Base-by-base conservation (phyloP, 2,888 invertebrate genomes). In the Aphrophora alni region DNA sequence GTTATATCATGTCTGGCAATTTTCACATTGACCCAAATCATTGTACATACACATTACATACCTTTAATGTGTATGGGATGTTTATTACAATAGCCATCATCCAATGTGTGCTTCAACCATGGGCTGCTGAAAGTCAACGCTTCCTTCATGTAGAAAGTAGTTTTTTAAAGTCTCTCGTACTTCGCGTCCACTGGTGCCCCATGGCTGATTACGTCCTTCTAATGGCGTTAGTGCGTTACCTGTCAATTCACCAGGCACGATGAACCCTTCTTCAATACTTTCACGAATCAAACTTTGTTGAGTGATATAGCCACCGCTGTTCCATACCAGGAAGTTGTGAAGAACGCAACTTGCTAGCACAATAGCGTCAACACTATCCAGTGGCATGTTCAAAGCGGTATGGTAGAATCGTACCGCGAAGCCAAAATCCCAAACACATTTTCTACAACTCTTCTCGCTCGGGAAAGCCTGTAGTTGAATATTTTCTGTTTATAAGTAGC, bases 381-480 rank as follows among this genome's bases (percentile, higher is more conserved):
- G 26, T 26, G 26, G 4, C 24, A 71, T 21, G 14, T 26, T 21
- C 14, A 71, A 71, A 71, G 71, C 5, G 24, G 24, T 21, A 14
- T 71, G 71, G 25, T 71, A 71, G 26, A 71, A 71, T 71, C 71
- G 71, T n/a, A n/a, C n/a, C n/a, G n/a, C 26, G 71, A 71, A 25
- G 71, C 71, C 71, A 71, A 12, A 25, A 71, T 71, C 25, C 71
- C 71, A 26, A 71, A 71, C 71, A 3, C 71, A 24, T 71, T 71
- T 26, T 71, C 71, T 25, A 26, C 26, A 2, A 71, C 71, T 71
- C 25, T 71, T 24, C 71, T 71, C 17, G 71, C 25, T 4, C 71
- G 71, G 26, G 25, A 71, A 68, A 68, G 71, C 5, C 71, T 21
- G 71, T 71, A 71, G 25, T 71, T 71, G 14, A 71, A 71, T 12